Conservation (phyloP, 2,113 vertebrate genomes). For the Chionodraco myersi region DNA sequence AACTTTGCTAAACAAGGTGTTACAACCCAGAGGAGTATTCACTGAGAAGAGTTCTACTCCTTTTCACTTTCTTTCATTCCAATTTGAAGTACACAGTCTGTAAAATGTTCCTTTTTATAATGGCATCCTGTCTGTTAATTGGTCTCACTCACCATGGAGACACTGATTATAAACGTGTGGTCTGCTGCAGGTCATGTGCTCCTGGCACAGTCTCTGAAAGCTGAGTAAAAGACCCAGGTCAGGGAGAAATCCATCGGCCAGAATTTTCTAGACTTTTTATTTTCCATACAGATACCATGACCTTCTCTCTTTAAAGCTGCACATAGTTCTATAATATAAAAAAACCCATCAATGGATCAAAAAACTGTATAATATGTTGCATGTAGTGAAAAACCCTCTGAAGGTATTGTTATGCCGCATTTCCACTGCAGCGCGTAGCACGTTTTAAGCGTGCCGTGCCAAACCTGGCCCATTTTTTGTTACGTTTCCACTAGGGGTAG, state of each 20-base stretch:
- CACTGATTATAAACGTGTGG: slow-evolving; percentile 61
- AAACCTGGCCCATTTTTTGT: too few relatives aligned
- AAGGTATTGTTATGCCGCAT: too few relatives aligned
- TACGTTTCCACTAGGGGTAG: too few relatives aligned
- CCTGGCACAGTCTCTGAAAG: not conserved
- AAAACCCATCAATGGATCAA: too few relatives aligned
- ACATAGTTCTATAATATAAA: not conserved
- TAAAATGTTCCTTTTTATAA: not conserved
- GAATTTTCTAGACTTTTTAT: not conserved
- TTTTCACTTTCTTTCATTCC: not conserved
- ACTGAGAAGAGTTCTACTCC: not conserved
- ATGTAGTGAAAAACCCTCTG: too few relatives aligned
- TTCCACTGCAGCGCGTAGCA: too few relatives aligned
- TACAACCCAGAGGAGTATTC: too few relatives aligned
- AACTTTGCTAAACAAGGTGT: not conserved
- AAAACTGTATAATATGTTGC: too few relatives aligned
- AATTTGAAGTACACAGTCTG: not conserved
- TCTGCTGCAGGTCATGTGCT: slow-evolving; percentile 63
- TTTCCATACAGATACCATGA: not conserved
- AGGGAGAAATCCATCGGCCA: not conserved
- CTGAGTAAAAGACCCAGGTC: slow-evolving; percentile 4
- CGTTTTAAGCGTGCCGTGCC: too few relatives aligned
- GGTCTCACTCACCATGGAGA: slow-evolving; percentile 1
- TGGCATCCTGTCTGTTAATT: not conserved
- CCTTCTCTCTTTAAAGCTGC: not conserved